Percentiles rank a stretch among this genome's conserved stretches.
Conservation (phyloP, 2,888 invertebrate genomes). For the Metopia argyrocephala region DNA sequence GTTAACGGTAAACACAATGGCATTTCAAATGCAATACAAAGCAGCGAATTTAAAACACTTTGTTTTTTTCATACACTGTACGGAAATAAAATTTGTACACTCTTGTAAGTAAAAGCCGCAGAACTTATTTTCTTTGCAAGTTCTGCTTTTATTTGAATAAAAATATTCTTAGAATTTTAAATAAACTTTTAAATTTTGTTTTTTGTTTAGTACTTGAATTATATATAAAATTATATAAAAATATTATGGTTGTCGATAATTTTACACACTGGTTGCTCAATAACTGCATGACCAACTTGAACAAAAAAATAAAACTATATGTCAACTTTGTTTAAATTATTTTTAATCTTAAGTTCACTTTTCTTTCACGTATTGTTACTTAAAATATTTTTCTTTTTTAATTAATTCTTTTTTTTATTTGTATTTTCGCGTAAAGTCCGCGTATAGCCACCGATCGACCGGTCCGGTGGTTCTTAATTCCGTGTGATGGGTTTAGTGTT, state of each 20-base stretch:
- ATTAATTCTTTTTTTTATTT: not conserved
- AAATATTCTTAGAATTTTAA: no score
- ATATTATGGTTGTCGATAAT: conserved; percentile 1
- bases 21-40: not conserved
- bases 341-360: not conserved
- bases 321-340: conserved; percentile 8
- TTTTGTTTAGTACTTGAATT: no score
- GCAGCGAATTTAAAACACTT: not conserved
- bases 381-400: no score
- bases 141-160: no score
- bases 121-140: no score
- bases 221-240: conserved; percentile 7
- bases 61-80: not conserved
- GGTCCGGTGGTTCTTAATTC: not conserved
- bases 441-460: conserved; percentile 7
- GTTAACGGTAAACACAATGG: not conserved
- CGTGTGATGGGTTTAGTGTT: conserved; percentile 46
- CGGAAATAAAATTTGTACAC: no score
- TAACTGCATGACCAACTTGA: conserved; percentile 46
- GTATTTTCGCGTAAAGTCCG: not conserved
- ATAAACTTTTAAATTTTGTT: no score
- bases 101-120: no score
- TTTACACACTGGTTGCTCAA: conserved; percentile 9
- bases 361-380: conserved; percentile 1
- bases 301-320: not conserved